These are phyloP conservation scores for Subanguina moxae DNA, from an alignment of 1,140 invertebrate genomes.

Conservation along the genomic window DNA sequence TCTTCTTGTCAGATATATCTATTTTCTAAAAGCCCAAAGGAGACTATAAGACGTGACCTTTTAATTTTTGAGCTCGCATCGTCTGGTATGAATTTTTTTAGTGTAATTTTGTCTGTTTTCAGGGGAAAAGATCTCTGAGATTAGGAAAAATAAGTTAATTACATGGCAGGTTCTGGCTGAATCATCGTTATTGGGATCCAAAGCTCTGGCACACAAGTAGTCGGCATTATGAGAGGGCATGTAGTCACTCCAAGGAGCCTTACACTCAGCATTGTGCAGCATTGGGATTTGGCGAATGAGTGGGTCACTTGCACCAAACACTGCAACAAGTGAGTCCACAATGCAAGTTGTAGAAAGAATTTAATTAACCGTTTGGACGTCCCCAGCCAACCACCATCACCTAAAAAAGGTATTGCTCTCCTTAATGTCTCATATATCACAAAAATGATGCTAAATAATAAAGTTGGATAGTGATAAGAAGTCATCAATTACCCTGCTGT, in stretches of 20 bases:
- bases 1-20: too few relatives aligned
- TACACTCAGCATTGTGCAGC: slow-evolving; percentile 32
- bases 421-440: too few relatives aligned
- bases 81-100: too few relatives aligned
- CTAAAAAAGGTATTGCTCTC: too few relatives aligned
- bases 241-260: slow-evolving; percentile 29
- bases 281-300: slow-evolving; percentile 45
- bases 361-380: slow-evolving; percentile 17
- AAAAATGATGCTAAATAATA: too few relatives aligned
- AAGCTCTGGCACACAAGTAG: slow-evolving; percentile 43
- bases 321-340: slow-evolving; percentile 27
- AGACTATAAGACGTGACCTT: too few relatives aligned
- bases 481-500: too few relatives aligned
- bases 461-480: too few relatives aligned
- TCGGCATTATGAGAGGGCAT: slow-evolving; percentile 36
- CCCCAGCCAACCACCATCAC: slow-evolving; percentile 32
- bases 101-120: too few relatives aligned
- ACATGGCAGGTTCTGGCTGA: slow-evolving; percentile 44
- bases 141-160: neutral
- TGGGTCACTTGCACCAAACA: slow-evolving; percentile 27
- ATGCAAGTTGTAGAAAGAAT: too few relatives aligned
- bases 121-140: neutral
- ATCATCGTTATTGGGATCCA: slow-evolving; percentile 31
- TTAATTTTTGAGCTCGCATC: neutral
- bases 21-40: too few relatives aligned